Evolutionary conservation across 2,888 invertebrate genomes (phyloP), one percentile per base, ranked within the genome.

Genomic region (Hololepta plana): DNA sequence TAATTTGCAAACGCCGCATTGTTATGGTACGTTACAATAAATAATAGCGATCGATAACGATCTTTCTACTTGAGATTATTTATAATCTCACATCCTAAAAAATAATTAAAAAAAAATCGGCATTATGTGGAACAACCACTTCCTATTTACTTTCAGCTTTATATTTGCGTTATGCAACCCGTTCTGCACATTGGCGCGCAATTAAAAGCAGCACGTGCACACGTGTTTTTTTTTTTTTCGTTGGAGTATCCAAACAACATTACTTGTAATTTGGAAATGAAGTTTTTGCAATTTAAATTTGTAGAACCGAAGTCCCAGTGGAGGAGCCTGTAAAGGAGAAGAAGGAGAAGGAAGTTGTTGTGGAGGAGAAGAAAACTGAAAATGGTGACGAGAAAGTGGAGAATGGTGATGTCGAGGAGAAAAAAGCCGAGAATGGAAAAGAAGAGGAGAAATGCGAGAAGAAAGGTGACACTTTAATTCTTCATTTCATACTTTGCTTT

Each of bases 381-480:
- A 40, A 50, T 51, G 60, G 61, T 45, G 26, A 49, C 8, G 54
- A 53, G 26, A 46, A 50, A 31, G 45, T 23, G 55, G 59, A 58
- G 37, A 59, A 57, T 37, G 56, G 57, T 16, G 48, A 53, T 7
- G 37, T 32, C 8, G 57, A 57, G 28, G 55, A 58, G 33, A 34
- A 54, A 24, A 54, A 55, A 27, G 56, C 55, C 28, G 47, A 45
- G 25, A 53, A 56, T 40, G 47, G 52, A 20, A 46, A 46, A 10
- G 53, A 55, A 34, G 56, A 59, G 33, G 59, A 58, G 11, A 52
- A 51, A n/a, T n/a, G n/a, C n/a, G n/a, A n/a, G n/a, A n/a, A n/a
- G n/a, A n/a, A n/a, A n/a, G n/a, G n/a, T n/a, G n/a, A n/a, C n/a
- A n/a, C n/a, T n/a, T n/a, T n/a, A 28, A 27, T 24, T 20, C 15